These are phyloP conservation scores for Rhabdophis nuchalis DNA, from an alignment of 2,797 vertebrate genomes.

Conservation along the genomic window DNA sequence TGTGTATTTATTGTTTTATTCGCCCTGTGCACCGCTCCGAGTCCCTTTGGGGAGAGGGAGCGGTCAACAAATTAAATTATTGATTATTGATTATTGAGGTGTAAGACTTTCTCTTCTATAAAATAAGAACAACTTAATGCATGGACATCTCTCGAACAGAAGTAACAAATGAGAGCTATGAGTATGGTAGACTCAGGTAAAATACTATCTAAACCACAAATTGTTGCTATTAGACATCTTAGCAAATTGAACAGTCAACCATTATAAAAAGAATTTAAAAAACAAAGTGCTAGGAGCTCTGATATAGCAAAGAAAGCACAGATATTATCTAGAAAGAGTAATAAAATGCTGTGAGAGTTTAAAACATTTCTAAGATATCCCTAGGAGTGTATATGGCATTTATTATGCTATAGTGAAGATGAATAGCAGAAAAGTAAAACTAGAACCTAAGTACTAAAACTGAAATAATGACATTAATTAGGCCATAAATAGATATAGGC, in stretches of 20 bases:
- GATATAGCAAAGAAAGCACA: neutral
- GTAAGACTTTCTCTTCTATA: neutral
- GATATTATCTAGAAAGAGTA: neutral
- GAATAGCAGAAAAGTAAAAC: neutral
- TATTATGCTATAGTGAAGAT: neutral
- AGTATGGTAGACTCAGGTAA: neutral
- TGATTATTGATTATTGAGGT: too few species aligned
- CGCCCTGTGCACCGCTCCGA: too few species aligned
- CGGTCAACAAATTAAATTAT: too few species aligned
- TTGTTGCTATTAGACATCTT: neutral
- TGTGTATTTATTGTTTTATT: too few species aligned
- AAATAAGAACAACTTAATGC: neutral
- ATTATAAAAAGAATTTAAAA: neutral
- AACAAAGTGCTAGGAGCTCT: neutral
- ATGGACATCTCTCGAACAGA: neutral
- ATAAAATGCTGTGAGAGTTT: neutral
- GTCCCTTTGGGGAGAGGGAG: too few species aligned
- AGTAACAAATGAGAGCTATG: neutral
- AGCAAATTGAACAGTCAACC: neutral
- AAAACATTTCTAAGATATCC: neutral
- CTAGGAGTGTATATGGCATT: neutral
- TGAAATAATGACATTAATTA: neutral
- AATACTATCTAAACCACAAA: neutral
- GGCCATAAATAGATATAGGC: neutral
- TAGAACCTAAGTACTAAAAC: neutral